Evolutionary conservation across 2,113 vertebrate genomes (phyloP).

Genomic region (Tringa solitaria): DNA sequence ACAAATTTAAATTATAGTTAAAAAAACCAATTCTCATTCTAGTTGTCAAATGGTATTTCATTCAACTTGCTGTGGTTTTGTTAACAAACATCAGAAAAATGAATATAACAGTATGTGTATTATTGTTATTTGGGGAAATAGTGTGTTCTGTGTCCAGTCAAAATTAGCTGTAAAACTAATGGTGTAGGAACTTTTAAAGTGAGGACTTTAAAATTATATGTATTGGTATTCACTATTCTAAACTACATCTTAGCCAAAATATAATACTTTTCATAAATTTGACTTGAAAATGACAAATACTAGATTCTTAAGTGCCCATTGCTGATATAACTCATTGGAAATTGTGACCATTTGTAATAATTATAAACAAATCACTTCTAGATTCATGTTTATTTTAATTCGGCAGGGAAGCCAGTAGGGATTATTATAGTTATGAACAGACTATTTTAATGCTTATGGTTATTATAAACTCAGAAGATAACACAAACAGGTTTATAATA

Average conservation of each 20-base stretch:
- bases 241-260: neutral
- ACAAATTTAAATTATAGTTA: neutral
- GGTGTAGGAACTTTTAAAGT: neutral
- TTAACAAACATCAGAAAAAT: neutral
- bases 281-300: neutral
- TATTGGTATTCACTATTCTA: neutral
- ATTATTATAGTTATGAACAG: neutral
- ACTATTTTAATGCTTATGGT: neutral
- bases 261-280: neutral
- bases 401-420: neutral
- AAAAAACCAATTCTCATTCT: neutral
- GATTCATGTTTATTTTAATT: neutral
- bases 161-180: neutral
- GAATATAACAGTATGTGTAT: neutral
- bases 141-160: neutral
- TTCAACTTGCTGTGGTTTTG: neutral
- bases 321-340: neutral
- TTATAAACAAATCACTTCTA: neutral
- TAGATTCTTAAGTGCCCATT: neutral
- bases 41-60: neutral
- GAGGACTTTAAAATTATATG: neutral
- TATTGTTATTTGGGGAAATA: neutral
- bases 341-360: neutral
- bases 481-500: neutral
- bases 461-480: constrained; percentile 8